Evolutionary conservation across 2,113 vertebrate genomes (phyloP).

Genomic region (Channa maculata): DNA sequence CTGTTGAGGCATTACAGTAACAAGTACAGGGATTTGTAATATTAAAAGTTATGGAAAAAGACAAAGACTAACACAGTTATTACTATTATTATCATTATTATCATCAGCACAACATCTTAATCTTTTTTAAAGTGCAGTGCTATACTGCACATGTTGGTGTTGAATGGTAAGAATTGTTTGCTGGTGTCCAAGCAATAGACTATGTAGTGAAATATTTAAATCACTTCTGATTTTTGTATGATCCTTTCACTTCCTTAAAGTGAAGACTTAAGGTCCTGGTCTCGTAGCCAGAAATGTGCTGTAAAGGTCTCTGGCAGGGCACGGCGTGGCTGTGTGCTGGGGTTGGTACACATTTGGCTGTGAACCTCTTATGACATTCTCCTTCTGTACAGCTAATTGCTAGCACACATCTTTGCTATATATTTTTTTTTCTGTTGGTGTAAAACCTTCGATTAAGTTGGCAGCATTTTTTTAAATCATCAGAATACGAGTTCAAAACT

Average conservation of each 20-base stretch:
- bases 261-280: slow-evolving; percentile 9
- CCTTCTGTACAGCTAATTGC: slow-evolving; percentile 39
- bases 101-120: too few relatives aligned
- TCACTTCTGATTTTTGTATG: background rate
- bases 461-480: slow-evolving; percentile 61
- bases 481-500: slow-evolving; percentile 21
- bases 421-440: background rate
- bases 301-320: slow-evolving; percentile 22
- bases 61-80: too few relatives aligned
- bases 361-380: slow-evolving; percentile 24
- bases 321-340: background rate
- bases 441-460: slow-evolving; percentile 28
- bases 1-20: slow-evolving; percentile 58
- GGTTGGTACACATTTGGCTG: slow-evolving; percentile 8
- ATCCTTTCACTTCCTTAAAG: slow-evolving; percentile 19
- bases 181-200: background rate
- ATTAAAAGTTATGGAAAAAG: slow-evolving; percentile 4
- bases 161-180: too few relatives aligned
- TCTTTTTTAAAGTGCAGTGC: too few relatives aligned
- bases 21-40: slow-evolving; percentile 62
- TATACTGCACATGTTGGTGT: too few relatives aligned
- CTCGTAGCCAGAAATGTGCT: slow-evolving; percentile 19
- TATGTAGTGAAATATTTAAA: slow-evolving; percentile 16
- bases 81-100: too few relatives aligned
- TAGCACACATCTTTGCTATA: slow-evolving; percentile 26